Conservation (phyloP, 2,888 invertebrate species). For the Cantharis rufa region DNA sequence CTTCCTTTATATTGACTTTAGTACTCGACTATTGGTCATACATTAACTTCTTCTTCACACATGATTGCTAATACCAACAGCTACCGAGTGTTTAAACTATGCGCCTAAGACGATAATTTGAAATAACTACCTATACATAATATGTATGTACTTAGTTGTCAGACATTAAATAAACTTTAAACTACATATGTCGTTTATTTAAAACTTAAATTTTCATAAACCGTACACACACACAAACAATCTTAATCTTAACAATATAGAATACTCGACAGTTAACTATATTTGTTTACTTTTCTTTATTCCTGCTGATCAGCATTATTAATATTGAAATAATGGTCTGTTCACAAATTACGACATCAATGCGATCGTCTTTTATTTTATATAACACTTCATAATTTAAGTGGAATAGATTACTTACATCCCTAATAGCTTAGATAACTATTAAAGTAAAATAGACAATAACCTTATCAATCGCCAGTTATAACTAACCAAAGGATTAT, state of each 20-base stretch:
- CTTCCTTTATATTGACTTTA: slow-evolving; percentile 19
- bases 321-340: neutral
- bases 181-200: neutral
- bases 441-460: too few species aligned
- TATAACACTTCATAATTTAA: too few species aligned
- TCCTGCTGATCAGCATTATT: neutral
- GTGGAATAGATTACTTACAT: too few species aligned
- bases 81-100: slow-evolving; percentile 24
- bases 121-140: slow-evolving; percentile 23
- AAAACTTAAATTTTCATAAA: neutral
- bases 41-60: slow-evolving; percentile 30
- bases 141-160: slow-evolving; percentile 8
- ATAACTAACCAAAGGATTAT: too few species aligned
- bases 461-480: too few species aligned
- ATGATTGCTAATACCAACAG: slow-evolving; percentile 25
- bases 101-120: slow-evolving; percentile 27
- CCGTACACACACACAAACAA: neutral
- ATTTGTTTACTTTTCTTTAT: neutral
- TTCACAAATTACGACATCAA: neutral
- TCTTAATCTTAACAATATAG: neutral
- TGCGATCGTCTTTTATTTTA: too few species aligned
- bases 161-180: neutral
- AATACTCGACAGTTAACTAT: neutral
- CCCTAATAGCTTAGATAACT: too few species aligned
- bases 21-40: slow-evolving; percentile 28